phyloP scores from a whole-genome alignment of 92 coral and sea anemone species.

The Siderastrea radians region DNA sequence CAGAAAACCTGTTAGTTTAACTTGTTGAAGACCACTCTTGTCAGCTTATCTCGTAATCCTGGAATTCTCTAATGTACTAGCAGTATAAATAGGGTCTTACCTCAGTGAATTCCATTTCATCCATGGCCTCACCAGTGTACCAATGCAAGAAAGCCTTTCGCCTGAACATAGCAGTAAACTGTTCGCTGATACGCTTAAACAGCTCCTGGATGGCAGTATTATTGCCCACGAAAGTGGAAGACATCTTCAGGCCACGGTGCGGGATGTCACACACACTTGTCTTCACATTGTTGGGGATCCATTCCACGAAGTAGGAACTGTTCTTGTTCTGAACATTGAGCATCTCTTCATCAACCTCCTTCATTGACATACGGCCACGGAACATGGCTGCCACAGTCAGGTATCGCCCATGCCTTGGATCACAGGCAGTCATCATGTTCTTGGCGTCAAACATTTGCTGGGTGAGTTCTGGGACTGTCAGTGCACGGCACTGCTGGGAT shows the following conservation, averaged over 20 bases:
- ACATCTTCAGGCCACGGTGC: slow-evolving; percentile 91
- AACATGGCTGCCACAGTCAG: no score
- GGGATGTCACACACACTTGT: slow-evolving; percentile 96
- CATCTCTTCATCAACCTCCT: no score
- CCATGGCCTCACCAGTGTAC: slow-evolving; percentile 99
- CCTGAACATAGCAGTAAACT: slow-evolving; percentile 96
- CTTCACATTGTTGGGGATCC: slow-evolving; percentile 34
- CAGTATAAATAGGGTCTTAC: slow-evolving; percentile 16
- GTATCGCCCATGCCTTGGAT: no score
- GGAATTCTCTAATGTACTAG: background rate
- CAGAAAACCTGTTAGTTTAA: no score
- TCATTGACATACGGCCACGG: no score
- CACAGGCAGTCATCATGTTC: no score
- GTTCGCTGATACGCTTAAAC: slow-evolving; percentile 68
- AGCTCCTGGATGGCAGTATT: no score
- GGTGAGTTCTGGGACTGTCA: no score
- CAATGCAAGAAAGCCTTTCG: slow-evolving; percentile 96
- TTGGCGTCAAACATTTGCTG: no score
- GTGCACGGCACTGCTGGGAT: no score
- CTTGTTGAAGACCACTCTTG: background rate
- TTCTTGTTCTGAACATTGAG: slow-evolving; percentile 38
- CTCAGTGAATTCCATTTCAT: slow-evolving; percentile 97
- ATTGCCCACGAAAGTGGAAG: slow-evolving; percentile 81
- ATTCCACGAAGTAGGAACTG: no score
- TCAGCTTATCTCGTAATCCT: background rate